These are phyloP conservation scores for Hesperia comma DNA, from an alignment of 2,888 invertebrate genomes.

Conservation along the genomic window DNA sequence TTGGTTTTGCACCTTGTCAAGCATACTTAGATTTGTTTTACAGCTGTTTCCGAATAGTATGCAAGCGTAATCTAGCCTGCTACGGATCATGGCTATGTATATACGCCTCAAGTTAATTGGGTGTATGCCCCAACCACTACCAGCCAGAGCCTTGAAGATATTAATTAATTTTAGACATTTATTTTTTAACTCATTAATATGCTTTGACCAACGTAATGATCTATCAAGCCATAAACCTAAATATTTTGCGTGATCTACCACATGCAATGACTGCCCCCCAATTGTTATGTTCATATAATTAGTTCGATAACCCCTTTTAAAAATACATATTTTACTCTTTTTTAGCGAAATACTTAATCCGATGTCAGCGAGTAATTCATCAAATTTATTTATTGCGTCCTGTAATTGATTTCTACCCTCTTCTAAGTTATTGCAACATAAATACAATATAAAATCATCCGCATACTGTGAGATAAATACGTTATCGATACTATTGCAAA, in stretches of 20 bases:
- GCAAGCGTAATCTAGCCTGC: constrained; percentile 32
- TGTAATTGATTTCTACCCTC: neutral
- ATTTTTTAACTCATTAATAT: constrained; percentile 4
- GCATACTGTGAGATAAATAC: neutral
- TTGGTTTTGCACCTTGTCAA: constrained; percentile 33
- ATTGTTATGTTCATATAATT: too few relatives aligned
- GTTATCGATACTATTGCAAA: neutral
- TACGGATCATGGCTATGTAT: constrained; percentile 33
- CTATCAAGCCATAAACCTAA: constrained; percentile 4
- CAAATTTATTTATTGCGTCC: neutral
- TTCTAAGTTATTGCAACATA: neutral
- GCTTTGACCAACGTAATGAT: constrained; percentile 1
- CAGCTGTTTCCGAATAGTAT: constrained; percentile 29
- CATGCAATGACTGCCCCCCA: too few relatives aligned
- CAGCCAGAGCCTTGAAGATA: constrained; percentile 20
- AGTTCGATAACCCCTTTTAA: neutral
- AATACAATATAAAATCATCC: neutral
- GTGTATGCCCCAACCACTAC: constrained; percentile 32
- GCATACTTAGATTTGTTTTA: constrained; percentile 12
- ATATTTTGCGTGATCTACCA: neutral
- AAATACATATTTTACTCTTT: constrained; percentile 11
- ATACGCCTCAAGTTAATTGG: constrained; percentile 24
- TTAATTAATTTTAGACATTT: too few relatives aligned
- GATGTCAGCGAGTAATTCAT: neutral
- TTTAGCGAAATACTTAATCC: neutral